Evolutionary conservation across 1,140 invertebrate genomes (phyloP).

Genomic region (Drosophila truncata): DNA sequence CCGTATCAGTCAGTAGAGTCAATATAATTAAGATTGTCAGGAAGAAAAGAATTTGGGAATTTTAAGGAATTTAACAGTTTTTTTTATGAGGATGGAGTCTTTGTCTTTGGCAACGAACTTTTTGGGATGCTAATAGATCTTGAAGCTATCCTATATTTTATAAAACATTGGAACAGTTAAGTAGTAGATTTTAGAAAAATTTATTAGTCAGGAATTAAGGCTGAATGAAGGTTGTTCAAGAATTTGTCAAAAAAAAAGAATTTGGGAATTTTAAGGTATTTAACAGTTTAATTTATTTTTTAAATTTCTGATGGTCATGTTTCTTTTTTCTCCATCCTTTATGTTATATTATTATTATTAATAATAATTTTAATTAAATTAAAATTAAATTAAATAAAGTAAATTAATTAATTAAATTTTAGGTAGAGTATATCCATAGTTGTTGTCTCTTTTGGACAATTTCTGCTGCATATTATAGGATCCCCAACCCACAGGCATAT

Average conservation of each 20-base stretch:
- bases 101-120: not conserved
- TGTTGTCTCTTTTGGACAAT: not conserved
- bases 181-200: not conserved
- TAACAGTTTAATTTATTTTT: too few species aligned
- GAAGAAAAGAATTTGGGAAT: too few species aligned
- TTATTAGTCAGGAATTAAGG: not conserved
- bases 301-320: not conserved
- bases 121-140: constrained; percentile 11
- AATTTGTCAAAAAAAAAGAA: not conserved
- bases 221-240: not conserved
- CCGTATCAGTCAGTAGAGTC: too few species aligned
- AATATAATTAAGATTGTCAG: too few species aligned
- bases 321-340: too few species aligned
- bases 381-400: not conserved
- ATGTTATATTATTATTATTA: too few species aligned
- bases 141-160: accelerated
- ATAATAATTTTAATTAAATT: too few species aligned
- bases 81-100: not conserved
- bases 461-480: constrained; percentile 3
- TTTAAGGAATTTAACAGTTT: not conserved
- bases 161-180: not conserved
- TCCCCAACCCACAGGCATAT: constrained; percentile 6
- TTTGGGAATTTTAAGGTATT: too few species aligned
- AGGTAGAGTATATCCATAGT: constrained; percentile 6
- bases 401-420: not conserved